Conservation (phyloP, 2,113 vertebrate species). For the Lepus europaeus region DNA sequence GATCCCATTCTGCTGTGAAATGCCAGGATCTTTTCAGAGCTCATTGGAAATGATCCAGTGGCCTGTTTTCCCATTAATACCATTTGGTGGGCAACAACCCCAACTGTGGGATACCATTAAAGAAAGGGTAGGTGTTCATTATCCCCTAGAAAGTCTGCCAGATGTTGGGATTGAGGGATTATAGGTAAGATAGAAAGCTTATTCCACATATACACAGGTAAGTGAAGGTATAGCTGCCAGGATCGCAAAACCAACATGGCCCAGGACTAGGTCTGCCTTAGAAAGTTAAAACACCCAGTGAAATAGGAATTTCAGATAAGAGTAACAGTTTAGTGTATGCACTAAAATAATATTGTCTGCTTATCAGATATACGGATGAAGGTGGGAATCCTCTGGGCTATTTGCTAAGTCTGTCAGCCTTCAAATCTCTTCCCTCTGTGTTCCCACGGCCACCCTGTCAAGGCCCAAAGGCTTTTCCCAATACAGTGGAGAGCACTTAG, state of each 20-base stretch:
- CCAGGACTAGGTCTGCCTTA: not conserved
- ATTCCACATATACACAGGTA: not conserved
- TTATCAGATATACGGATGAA: not conserved
- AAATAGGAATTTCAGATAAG: not conserved
- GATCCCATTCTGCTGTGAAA: conserved; percentile 6
- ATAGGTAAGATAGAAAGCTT: not conserved
- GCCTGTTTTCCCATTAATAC: conserved; percentile 33
- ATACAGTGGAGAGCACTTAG: not conserved
- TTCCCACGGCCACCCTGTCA: not conserved
- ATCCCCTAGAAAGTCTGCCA: not conserved
- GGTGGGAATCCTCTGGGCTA: not conserved
- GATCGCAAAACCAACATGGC: not conserved
- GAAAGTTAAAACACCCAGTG: not conserved
- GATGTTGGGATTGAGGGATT: not conserved
- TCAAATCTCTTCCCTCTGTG: not conserved
- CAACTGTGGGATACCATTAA: not conserved
- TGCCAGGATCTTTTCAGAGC: not conserved
- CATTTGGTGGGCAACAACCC: not conserved
- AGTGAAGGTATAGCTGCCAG: not conserved
- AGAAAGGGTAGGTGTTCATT: not conserved
- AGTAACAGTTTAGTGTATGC: not conserved
- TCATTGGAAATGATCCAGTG: not conserved
- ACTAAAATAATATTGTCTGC: not conserved
- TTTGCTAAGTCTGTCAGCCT: not conserved
- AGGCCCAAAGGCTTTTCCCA: not conserved